A percentile compares a stretch with the other conserved stretches of the same genome.
These are phyloP conservation scores for Ichneumoninae sp. DNA, from an alignment of 2,888 invertebrate genomes.

Conservation along the genomic window DNA sequence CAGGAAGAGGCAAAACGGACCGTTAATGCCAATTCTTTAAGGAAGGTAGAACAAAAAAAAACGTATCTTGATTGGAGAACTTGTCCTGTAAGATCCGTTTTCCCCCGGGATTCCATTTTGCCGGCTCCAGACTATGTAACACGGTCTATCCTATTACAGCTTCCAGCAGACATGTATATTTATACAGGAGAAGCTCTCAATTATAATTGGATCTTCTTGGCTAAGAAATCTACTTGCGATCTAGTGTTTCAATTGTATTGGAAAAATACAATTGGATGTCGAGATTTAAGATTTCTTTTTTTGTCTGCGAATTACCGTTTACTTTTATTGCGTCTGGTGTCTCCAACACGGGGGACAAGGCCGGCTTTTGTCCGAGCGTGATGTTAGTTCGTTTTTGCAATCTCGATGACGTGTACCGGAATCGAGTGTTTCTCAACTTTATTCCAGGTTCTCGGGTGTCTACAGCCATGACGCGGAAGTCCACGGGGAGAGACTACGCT, in stretches of 20 bases:
- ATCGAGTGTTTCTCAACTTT: not conserved
- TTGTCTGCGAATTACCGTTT: not conserved
- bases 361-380: no score
- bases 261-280: slow-evolving; percentile 47
- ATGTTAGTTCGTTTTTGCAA: not conserved
- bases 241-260: slow-evolving; percentile 38
- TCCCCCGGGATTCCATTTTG: not conserved
- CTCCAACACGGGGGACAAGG: not conserved
- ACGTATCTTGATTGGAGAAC: not conserved
- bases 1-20: not conserved
- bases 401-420: not conserved
- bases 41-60: not conserved
- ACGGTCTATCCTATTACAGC: not conserved
- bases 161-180: slow-evolving; percentile 21
- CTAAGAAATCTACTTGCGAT: slow-evolving; percentile 15
- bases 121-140: no score
- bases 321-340: not conserved
- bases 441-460: not conserved
- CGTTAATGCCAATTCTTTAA: not conserved
- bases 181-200: not conserved
- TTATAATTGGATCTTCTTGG: slow-evolving; percentile 36
- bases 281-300: not conserved
- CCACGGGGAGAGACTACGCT: not conserved
- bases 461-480: not conserved
- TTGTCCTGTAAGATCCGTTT: not conserved